A percentile compares a stretch with the other conserved stretches of the same genome.
Conservation (phyloP, 2,888 invertebrate genomes). For the Volucella inflata region DNA sequence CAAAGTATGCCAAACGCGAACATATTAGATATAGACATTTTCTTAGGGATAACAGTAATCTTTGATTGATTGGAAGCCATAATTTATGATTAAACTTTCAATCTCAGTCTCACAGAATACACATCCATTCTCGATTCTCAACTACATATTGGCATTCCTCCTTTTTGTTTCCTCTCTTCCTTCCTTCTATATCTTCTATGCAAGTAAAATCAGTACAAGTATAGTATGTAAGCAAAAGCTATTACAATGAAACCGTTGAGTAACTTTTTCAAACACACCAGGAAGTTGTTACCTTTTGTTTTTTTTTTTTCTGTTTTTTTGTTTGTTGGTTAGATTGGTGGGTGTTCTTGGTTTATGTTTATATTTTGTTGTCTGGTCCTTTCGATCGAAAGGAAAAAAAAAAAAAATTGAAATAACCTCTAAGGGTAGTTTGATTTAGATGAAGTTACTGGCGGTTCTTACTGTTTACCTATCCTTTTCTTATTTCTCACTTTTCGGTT, state of each 20-base stretch:
- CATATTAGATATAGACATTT: conserved; percentile 31
- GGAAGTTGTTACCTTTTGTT: conserved; percentile 10
- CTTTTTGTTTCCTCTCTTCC: neutral
- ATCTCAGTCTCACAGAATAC: conserved; percentile 33
- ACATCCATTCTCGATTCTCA: conserved; percentile 3
- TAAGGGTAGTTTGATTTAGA: conserved; percentile 31
- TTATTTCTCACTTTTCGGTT: neutral
- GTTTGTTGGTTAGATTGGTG: neutral
- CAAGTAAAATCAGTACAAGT: neutral
- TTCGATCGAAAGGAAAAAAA: neutral
- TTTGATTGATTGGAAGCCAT: conserved; percentile 72
- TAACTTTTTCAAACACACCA: conserved; percentile 2
- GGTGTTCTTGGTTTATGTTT: conserved; percentile 19
- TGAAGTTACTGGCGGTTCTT: conserved; percentile 9
- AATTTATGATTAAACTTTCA: conserved; percentile 71
- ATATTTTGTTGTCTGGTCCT: conserved; percentile 13
- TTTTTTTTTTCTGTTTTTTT: neutral
- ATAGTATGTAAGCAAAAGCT: conserved; percentile 6
- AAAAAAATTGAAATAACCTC: neutral
- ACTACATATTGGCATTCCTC: conserved; percentile 1
- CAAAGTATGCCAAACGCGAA: neutral
- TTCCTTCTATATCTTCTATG: neutral
- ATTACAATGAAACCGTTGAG: conserved; percentile 7
- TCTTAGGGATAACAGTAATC: conserved; percentile 55
- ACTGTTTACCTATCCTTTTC: neutral